Conservation (phyloP, 1,140 invertebrate species). For the Tetranychus cinnabarinus region DNA sequence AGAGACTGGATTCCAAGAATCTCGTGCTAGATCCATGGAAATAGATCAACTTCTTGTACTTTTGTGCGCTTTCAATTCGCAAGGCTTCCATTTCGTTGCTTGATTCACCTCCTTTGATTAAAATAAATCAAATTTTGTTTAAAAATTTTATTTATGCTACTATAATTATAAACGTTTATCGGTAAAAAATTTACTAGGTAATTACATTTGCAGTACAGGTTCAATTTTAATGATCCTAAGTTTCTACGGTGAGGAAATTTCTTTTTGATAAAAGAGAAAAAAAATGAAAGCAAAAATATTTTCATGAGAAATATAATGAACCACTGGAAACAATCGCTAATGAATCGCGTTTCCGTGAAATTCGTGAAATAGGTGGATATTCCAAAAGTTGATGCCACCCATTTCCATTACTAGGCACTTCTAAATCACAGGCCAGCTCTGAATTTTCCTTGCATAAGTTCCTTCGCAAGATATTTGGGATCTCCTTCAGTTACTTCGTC, state of each 20-base stretch:
- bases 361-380: neutral
- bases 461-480: constrained; percentile 44
- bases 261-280: neutral
- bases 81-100: constrained; percentile 63
- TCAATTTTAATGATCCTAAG: constrained; percentile 17
- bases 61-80: constrained; percentile 59
- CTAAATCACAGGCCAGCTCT: constrained; percentile 41
- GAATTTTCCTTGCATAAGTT: constrained; percentile 37
- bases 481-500: constrained; percentile 41
- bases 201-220: too few relatives aligned
- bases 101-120: too few relatives aligned
- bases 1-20: constrained; percentile 36
- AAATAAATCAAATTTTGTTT: too few relatives aligned
- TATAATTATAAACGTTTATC: too few relatives aligned
- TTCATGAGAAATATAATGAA: neutral
- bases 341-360: neutral
- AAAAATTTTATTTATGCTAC: too few relatives aligned
- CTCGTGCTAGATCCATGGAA: constrained; percentile 76
- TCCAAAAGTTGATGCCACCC: constrained; percentile 38
- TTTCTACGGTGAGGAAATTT: neutral
- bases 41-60: constrained; percentile 82
- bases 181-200: too few relatives aligned
- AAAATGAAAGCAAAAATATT: neutral
- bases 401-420: constrained; percentile 37
- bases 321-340: neutral